These are phyloP conservation scores for Drosophila mercatorum DNA, from an alignment of 2,888 invertebrate species.

Conservation along the genomic window DNA sequence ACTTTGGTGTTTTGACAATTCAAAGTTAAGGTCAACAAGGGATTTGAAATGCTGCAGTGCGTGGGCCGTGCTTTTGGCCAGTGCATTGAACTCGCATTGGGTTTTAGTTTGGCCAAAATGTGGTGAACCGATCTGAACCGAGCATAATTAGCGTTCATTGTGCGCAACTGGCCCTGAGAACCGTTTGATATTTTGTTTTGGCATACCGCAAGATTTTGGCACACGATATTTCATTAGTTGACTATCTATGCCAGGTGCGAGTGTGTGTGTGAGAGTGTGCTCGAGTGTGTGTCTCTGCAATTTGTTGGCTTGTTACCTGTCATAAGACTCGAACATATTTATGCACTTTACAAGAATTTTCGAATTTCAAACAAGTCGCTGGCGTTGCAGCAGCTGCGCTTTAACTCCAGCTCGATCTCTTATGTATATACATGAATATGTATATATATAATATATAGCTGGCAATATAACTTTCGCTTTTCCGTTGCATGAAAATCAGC, in stretches of 20 bases:
- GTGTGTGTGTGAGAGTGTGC: slow-evolving; percentile 22
- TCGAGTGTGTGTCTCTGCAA: slow-evolving; percentile 25
- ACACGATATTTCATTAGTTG: slow-evolving; percentile 65
- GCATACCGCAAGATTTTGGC: slow-evolving; percentile 53
- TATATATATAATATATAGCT: slow-evolving; percentile 3
- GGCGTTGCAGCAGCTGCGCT: slow-evolving; percentile 19
- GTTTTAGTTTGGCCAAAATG: slow-evolving; percentile 30
- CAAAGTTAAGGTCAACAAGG: slow-evolving; percentile 80
- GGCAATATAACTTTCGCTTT: slow-evolving; percentile 70
- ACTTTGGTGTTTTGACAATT: slow-evolving; percentile 76
- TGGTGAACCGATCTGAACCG: slow-evolving; percentile 8
- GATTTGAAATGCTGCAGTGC: slow-evolving; percentile 76
- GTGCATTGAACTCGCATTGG: slow-evolving; percentile 63
- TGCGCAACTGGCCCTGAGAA: slow-evolving; percentile 64
- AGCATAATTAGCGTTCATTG: slow-evolving; percentile 76
- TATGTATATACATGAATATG: neutral
- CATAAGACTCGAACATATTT: slow-evolving; percentile 73
- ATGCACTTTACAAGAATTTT: slow-evolving; percentile 74
- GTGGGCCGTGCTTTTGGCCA: slow-evolving; percentile 37
- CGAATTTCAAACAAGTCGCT: slow-evolving; percentile 40
- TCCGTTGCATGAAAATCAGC: slow-evolving; percentile 68
- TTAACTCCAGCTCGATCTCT: slow-evolving; percentile 4
- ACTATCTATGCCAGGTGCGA: slow-evolving; percentile 29
- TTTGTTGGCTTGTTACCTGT: slow-evolving; percentile 67
- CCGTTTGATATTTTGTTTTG: slow-evolving; percentile 42